Conservation (phyloP, 2,888 invertebrate genomes). For the Nomada fabriciana region DNA sequence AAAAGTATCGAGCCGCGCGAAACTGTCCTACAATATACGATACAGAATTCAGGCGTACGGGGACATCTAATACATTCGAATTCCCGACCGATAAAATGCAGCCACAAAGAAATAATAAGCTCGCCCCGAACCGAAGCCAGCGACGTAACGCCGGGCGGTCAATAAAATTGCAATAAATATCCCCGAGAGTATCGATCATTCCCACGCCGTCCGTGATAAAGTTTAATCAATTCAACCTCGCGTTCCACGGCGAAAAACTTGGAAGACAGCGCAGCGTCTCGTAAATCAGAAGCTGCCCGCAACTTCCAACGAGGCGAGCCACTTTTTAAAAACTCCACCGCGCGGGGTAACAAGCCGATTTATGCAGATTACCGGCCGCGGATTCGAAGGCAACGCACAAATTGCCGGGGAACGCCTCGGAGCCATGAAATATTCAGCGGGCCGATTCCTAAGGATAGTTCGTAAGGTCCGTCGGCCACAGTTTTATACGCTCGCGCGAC, state of each 20-base stretch:
- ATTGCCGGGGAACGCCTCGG: conserved; percentile 60
- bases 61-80: no score
- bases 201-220: no score
- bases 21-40: no score
- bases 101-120: no score
- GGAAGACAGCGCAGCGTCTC: conserved; percentile 19
- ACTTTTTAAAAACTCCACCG: conserved; percentile 51
- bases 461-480: conserved; percentile 58
- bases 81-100: no score
- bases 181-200: no score
- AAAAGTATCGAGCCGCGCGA: no score
- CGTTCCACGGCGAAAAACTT: conserved; percentile 45
- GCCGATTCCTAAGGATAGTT: conserved; percentile 63
- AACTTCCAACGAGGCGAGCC: conserved; percentile 48
- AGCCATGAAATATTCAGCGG: conserved; percentile 70
- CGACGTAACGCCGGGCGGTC: no score
- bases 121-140: no score
- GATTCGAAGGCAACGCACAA: conserved; percentile 69
- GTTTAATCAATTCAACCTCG: no score
- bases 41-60: no score
- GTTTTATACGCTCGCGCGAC: conserved; percentile 62
- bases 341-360: conserved; percentile 68
- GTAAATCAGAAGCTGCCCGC: conserved; percentile 55
- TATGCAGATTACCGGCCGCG: conserved; percentile 70
- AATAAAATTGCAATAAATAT: no score